Base-by-base conservation (phyloP, 2,797 vertebrate species). In the Siniperca scherzeri region DNA sequence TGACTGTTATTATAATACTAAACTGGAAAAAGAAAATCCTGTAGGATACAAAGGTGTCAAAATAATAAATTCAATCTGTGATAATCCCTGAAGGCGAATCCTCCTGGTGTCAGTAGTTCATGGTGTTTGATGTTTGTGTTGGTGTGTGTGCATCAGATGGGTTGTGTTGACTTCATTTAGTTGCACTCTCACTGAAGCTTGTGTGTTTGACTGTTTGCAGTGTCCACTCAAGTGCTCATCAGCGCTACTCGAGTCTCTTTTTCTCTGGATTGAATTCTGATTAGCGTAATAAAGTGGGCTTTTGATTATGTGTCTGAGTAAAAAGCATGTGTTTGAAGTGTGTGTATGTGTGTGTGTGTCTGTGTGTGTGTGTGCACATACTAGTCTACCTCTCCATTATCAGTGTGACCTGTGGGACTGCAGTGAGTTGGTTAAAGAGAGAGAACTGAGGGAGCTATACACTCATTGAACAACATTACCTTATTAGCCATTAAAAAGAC, bases 201-300 rank as follows among this genome's bases (percentile, higher is more conserved):
- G 33, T 74, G 50, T 46, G n/a, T 69, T 36, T 36, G 36, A 36
- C 7, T 36, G 36, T 36, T 17, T 60, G 72, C 40, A 40, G 48
- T 52, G 77, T 81, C 83, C 87, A 81, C 87, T 72, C 33, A 0
- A 61, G 52, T 40, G 17, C 70, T 73, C 60, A 55, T 84, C 69
- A 62, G 62, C 0, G 6, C 10, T 46, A 25, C 70, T 84, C 44
- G 0, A 59, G 16, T 10, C 7, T 36, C 25, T 25, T 55, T 81
- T 44, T 13, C 52, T 53, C 36, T 44, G 19, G 30, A 87, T 46
- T 59, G 78, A 50, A 61, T 57, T 64, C 27, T 70, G 70, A 88
- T 86, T 76, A 68, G 53, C 10, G 60, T 81, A 86, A 87, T 83
- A 42, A 86, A 87, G 83, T 77, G 69, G 56, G 12, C 25, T 73